A percentile compares a stretch with the other conserved stretches of the same genome.
Conservation (phyloP, 2,113 vertebrate species). For the Passer domesticus region DNA sequence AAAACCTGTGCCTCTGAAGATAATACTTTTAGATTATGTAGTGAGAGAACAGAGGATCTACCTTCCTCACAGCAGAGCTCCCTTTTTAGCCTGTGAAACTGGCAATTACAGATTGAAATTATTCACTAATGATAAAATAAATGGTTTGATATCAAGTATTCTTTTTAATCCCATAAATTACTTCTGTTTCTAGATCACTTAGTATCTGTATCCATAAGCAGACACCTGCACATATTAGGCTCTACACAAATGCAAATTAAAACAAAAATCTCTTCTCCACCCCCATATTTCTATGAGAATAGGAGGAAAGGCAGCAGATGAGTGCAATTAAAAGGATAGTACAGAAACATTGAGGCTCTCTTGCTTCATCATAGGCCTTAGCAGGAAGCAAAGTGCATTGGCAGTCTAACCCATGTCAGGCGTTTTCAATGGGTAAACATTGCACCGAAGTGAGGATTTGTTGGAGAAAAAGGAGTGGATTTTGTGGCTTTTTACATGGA, state of each 20-base stretch:
- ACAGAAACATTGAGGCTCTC: not conserved
- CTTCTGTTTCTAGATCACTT: not conserved
- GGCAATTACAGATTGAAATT: not conserved
- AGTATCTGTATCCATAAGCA: not conserved
- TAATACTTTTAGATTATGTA: not conserved
- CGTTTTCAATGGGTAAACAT: not conserved
- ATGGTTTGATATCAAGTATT: not conserved
- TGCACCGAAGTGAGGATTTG: not conserved
- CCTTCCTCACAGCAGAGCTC: not conserved
- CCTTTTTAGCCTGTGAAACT: not conserved
- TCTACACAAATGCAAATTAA: not conserved
- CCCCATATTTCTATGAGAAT: not conserved
- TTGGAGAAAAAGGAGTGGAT: not conserved
- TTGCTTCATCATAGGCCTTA: not conserved
- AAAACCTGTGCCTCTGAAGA: not conserved
- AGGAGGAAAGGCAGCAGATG: not conserved
- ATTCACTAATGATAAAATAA: not conserved
- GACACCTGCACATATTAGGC: not conserved
- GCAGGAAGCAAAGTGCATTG: not conserved
- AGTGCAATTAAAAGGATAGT: not conserved
- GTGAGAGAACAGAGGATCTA: not conserved
- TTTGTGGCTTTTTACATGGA: not conserved
- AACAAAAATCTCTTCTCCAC: not conserved
- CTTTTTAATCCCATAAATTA: not conserved
- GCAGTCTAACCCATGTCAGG: not conserved